Conservation (phyloP, 2,888 invertebrate species). For the Chrysolina americana region DNA sequence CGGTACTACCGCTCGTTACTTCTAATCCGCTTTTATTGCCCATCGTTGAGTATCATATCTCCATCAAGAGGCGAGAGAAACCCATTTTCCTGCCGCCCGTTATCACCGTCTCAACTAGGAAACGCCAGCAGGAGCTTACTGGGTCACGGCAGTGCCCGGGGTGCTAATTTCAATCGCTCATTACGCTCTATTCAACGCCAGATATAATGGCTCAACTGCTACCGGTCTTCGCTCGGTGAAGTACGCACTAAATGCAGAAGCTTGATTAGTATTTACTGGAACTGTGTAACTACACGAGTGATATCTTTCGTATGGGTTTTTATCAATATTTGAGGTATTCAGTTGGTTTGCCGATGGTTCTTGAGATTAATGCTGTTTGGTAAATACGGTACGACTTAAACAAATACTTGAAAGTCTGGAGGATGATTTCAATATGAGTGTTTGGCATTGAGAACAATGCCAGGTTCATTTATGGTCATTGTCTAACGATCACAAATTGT, state of each 20-base stretch:
- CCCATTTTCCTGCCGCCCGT: background rate
- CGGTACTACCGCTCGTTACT: constrained; percentile 4
- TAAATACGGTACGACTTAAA: background rate
- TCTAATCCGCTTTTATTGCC: constrained; percentile 10
- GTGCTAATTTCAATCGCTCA: constrained; percentile 52
- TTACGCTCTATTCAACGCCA: constrained; percentile 37
- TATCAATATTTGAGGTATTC: background rate
- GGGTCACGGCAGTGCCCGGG: constrained; percentile 53
- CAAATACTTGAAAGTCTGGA: too few relatives aligned
- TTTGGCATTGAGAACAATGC: too few relatives aligned
- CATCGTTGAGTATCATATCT: background rate
- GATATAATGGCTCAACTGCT: constrained; percentile 36
- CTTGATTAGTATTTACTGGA: background rate
- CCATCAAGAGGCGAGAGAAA: constrained; percentile 15
- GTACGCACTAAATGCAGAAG: constrained; percentile 1
- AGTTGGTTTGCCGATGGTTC: background rate
- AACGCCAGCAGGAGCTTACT: constrained; percentile 37
- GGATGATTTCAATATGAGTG: too few relatives aligned
- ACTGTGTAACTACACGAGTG: background rate
- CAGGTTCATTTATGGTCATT: too few relatives aligned
- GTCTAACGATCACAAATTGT: too few relatives aligned
- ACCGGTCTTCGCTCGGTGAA: constrained; percentile 40
- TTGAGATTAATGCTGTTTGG: background rate
- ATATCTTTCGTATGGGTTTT: background rate
- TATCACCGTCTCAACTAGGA: constrained; percentile 19